A percentile compares a stretch with the other conserved stretches of the same genome.
Conservation (phyloP, 2,797 vertebrate genomes). For the Danio jaintianensis region DNA sequence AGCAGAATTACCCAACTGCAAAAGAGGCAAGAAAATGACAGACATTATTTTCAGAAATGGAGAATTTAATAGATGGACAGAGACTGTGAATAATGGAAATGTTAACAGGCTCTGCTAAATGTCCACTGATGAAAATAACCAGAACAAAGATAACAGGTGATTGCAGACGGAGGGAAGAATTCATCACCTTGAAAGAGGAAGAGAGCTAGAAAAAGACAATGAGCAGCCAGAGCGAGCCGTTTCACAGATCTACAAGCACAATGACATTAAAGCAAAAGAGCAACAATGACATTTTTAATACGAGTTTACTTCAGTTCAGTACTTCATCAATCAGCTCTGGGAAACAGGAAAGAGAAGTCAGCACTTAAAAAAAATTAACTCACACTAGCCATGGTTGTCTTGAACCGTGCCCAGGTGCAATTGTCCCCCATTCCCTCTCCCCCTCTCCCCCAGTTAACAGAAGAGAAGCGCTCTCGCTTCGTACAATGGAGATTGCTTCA, state of each 20-base stretch:
- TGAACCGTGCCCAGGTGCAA: too few species aligned
- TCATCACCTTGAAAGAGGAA: slow-evolving; percentile 63
- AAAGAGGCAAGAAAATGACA: slow-evolving; percentile 22
- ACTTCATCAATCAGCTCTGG: slow-evolving; percentile 12
- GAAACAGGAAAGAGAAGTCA: slow-evolving; percentile 15
- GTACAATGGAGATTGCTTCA: too few species aligned
- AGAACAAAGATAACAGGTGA: slow-evolving; percentile 66
- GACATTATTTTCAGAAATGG: neutral
- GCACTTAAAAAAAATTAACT: neutral
- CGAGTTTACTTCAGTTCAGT: slow-evolving; percentile 44
- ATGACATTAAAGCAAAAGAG: slow-evolving; percentile 65
- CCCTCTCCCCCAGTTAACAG: too few species aligned
- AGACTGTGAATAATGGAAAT: slow-evolving; percentile 18
- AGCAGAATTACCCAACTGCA: slow-evolving; percentile 43
- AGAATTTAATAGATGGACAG: slow-evolving; percentile 12
- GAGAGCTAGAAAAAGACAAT: slow-evolving; percentile 66
- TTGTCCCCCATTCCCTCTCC: too few species aligned
- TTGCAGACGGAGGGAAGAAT: slow-evolving; percentile 61
- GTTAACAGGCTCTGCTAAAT: slow-evolving; percentile 16
- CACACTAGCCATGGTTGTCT: too few species aligned
- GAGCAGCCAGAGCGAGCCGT: slow-evolving; percentile 52
- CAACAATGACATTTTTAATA: slow-evolving; percentile 66
- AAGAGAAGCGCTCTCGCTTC: too few species aligned
- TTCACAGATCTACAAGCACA: slow-evolving; percentile 69
- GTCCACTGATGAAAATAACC: slow-evolving; percentile 58